Evolutionary conservation across 2,113 vertebrate species (phyloP).

Genomic region (Chlorodrepanis virens): DNA sequence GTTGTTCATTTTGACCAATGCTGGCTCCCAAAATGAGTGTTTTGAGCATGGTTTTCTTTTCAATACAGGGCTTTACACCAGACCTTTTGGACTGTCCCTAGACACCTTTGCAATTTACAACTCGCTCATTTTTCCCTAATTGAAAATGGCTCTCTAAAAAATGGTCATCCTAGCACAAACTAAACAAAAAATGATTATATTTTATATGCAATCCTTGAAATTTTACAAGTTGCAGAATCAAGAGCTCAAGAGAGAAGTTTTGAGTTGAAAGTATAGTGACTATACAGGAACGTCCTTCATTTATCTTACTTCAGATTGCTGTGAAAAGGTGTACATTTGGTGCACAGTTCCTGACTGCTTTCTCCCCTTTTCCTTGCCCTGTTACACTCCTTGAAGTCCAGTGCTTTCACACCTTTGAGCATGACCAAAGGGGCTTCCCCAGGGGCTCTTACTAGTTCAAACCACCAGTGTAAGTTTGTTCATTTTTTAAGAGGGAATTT

Average conservation of each 20-base stretch:
- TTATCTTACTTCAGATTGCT: background rate
- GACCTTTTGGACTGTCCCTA: background rate
- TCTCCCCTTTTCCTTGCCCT: background rate
- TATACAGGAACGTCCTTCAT: fast-evolving
- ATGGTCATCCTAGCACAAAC: fast-evolving
- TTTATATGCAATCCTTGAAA: background rate
- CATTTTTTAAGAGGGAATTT: background rate
- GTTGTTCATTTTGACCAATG: background rate
- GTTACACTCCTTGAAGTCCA: background rate
- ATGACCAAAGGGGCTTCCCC: background rate
- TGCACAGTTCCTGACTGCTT: background rate
- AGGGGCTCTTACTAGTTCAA: background rate
- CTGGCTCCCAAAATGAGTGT: background rate
- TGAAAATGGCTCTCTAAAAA: background rate
- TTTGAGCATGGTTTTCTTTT: background rate
- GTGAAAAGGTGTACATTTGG: background rate
- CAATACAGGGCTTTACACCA: background rate
- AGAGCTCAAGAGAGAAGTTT: background rate
- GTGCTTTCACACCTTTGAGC: background rate
- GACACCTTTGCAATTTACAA: background rate
- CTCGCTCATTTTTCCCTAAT: background rate
- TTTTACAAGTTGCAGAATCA: background rate
- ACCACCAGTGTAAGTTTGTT: background rate
- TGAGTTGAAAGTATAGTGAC: background rate
- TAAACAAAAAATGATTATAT: background rate